Evolutionary conservation across 2,113 vertebrate genomes (phyloP), one percentile per base, ranked within the genome.

Genomic region (Brachyhypopomus occidentalis): DNA sequence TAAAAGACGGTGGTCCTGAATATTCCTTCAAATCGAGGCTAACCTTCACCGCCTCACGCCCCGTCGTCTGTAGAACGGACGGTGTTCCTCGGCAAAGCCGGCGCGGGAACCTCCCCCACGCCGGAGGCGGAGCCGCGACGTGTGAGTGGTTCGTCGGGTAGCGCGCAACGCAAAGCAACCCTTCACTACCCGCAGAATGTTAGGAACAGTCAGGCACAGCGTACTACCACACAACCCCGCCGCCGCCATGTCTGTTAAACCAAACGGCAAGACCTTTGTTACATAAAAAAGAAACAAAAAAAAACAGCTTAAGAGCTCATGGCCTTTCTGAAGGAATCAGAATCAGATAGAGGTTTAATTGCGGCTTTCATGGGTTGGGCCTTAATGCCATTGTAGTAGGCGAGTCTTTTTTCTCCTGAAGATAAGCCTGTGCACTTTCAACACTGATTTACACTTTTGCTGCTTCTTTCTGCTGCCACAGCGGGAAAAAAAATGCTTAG

Each of bases 401-500:
- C 64, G 76, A 67, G 41, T 59, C 25, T 75, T 76, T 71, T 75
- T 71, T 75, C 83, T 81, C 60, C 76, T 73, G 71, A 34, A 79
- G 86, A 93, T 92, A 91, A 92, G 86, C 80, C 85, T 71, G 75
- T 78, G 87, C 88, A 89, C 88, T 89, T 90, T 90, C 85, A 89
- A 90, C 85, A 52, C 85, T 83, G 85, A 88, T 86, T 87, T 84
- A 84, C 87, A 89, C 86, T 84, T 85, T 77, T 56, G 75, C 83
- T 73, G 80, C 69, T 78, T 71, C 60, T 70, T 90, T 91, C 81
- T 92, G 91, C 90, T 91, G 89, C 70, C 27, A 23, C 85, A 83
- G 92, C 91, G 90, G 66, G 89, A 91, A 92, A 92, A 90, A 27
- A 30, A 66, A 23, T 90, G 90, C 90, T 91, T 90, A 91, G 87